Evolutionary conservation across 1,140 invertebrate genomes (phyloP).

Genomic region (Pollicipes pollicipes): DNA sequence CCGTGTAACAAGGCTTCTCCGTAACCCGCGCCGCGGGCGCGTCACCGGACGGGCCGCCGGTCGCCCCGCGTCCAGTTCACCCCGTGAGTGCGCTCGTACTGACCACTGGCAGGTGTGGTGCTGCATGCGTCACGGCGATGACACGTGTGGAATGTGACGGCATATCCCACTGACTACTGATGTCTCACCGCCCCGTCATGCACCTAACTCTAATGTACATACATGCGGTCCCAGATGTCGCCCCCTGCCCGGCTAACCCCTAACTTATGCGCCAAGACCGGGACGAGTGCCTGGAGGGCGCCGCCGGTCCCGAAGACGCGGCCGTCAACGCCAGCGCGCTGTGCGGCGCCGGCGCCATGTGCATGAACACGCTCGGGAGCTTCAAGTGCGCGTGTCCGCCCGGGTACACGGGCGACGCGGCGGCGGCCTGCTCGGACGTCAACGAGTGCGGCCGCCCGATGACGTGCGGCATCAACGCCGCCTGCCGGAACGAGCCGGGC

Average conservation of each 20-base stretch:
- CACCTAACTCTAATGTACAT: not conserved
- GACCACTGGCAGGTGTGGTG: too few species aligned
- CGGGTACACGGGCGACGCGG: slow-evolving; percentile 41
- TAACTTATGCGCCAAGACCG: slow-evolving; percentile 30
- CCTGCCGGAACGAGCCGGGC: slow-evolving; percentile 30
- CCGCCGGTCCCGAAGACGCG: slow-evolving; percentile 11
- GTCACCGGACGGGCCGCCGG: too few species aligned
- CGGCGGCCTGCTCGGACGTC: slow-evolving; percentile 37
- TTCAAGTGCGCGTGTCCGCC: slow-evolving; percentile 54
- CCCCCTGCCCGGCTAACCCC: not conserved
- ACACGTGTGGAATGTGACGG: too few species aligned
- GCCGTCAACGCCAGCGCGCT: slow-evolving; percentile 29
- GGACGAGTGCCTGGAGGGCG: slow-evolving; percentile 43
- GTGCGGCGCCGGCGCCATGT: slow-evolving; percentile 70
- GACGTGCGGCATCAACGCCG: slow-evolving; percentile 27
- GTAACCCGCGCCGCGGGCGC: not conserved
- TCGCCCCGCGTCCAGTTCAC: not conserved
- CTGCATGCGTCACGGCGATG: too few species aligned
- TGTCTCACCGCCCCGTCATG: not conserved
- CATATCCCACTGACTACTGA: not conserved
- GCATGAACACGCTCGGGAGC: slow-evolving; percentile 56
- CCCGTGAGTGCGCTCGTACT: too few species aligned
- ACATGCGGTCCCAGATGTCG: not conserved
- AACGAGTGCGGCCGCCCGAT: slow-evolving; percentile 38
- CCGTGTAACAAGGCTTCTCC: too few species aligned